phyloP scores from a whole-genome alignment of 2,113 vertebrate species.

The Polypterus senegalus region DNA sequence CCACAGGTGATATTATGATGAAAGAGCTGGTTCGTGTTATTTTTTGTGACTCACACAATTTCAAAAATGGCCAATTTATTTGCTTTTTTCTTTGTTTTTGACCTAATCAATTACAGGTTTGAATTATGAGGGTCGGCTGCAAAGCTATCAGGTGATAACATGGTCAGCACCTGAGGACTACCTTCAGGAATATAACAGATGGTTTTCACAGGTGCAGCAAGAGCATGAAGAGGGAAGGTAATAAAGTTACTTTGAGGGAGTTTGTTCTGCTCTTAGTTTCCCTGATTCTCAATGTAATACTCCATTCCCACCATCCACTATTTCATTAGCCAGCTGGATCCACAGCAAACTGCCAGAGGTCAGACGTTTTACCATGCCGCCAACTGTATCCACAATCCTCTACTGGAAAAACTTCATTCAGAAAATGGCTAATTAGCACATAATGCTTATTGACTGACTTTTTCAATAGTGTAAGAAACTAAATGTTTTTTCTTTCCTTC shows the following conservation, averaged over 20 bases:
- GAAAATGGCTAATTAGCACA: no score
- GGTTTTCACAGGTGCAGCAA: conserved; percentile 25
- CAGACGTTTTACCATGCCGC: no score
- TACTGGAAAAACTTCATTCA: no score
- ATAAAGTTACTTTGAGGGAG: not conserved
- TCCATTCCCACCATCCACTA: not conserved
- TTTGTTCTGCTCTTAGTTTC: not conserved
- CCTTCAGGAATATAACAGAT: conserved; percentile 20
- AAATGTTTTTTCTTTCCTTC: conserved; percentile 10
- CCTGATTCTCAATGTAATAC: not conserved
- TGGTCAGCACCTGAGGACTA: conserved; percentile 32
- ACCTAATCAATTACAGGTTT: conserved; percentile 21
- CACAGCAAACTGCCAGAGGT: no score
- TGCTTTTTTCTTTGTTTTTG: no score
- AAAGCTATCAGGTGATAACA: conserved; percentile 24
- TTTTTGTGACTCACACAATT: no score
- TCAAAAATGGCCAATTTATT: no score
- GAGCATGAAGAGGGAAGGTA: conserved; percentile 30
- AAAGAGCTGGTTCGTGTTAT: no score
- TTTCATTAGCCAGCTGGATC: not conserved
- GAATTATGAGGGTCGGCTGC: conserved; percentile 22
- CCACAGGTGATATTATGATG: no score
- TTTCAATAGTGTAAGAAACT: not conserved
- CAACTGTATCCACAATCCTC: no score
- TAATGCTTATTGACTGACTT: not conserved